Conservation (phyloP, 2,113 vertebrate species). For the Oryzias javanicus region DNA sequence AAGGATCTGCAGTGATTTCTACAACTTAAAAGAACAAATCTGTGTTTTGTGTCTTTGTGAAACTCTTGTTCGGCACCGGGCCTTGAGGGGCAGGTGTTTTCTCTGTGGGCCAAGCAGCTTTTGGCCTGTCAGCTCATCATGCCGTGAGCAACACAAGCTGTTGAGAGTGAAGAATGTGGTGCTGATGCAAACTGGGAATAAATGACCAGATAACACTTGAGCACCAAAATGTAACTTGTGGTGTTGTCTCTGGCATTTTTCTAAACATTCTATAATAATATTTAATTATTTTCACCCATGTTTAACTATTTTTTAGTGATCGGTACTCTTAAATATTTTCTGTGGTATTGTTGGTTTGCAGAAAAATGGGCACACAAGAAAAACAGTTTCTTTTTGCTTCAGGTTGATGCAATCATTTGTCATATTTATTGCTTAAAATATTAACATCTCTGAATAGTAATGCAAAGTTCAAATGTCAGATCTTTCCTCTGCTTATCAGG, state of each 20-base stretch:
- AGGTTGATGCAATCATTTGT: conserved; percentile 3
- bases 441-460: conserved; percentile 17
- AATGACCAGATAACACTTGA: conserved; percentile 33
- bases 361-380: too few relatives aligned
- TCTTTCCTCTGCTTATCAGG: conserved; percentile 37
- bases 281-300: background rate
- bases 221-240: conserved; percentile 11
- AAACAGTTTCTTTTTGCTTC: background rate
- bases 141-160: conserved; percentile 66
- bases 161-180: conserved; percentile 54
- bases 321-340: background rate
- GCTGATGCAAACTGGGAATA: conserved; percentile 50
- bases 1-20: background rate
- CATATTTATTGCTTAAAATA: background rate
- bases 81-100: conserved; percentile 71
- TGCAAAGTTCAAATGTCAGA: conserved; percentile 26
- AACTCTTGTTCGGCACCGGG: conserved; percentile 26
- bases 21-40: conserved; percentile 12
- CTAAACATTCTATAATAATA: background rate
- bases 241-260: conserved; percentile 11
- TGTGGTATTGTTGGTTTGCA: background rate
- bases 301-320: background rate
- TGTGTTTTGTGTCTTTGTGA: conserved; percentile 26
- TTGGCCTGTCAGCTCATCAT: conserved; percentile 42
- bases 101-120: conserved; percentile 58